Base-by-base conservation (phyloP, 1,140 invertebrate genomes). In the Agrilus planipennis region DNA sequence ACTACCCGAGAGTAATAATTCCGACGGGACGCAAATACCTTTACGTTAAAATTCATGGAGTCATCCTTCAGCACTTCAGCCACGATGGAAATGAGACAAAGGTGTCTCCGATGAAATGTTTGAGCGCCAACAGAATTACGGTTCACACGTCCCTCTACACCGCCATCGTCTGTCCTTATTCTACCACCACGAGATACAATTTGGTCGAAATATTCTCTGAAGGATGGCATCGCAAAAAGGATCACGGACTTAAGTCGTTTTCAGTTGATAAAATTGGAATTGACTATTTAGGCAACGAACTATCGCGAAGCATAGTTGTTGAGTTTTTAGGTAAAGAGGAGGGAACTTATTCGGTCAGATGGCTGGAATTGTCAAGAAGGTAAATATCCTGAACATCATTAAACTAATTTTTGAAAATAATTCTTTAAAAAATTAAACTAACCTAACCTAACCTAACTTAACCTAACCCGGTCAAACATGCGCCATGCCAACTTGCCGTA, bases 161-260 rank as follows among this genome's bases (percentile, higher is more conserved):
- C 16, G 73, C 72, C 10, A 70, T 77, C n/a, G 76, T 85, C 9
- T 87, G 82, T 46, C 82, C 82, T 0, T 70, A 71, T 44, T 72
- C 77, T 10, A 60, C 62, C 1, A 55, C 65, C n/a, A 67, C 72
- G 21, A 65, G 68, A 34, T 67, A 75, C 41, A 67, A 74, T 34
- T 54, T 75, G 17, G 79, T 84, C 2, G 82, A 88, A 64, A 73
- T 89, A 29, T 89, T 89, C 55, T 88, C 84, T 31, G 78, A 84
- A 41, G 85, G 84, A 17, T 89, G 85, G 84, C 68, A 71, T 44
- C 62, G 70, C 20, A 57, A 43, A 56, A 53, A 55, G 1, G 30
- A 34, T 14, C 41, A 47, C 23, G 41, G 49, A 31, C 60, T 60
- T 15, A 60, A 64, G 20, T 50, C 63, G 14, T 25, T 45, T 19